Evolutionary conservation across 1,140 invertebrate genomes (phyloP).

Genomic region (Plectus sambesii): DNA sequence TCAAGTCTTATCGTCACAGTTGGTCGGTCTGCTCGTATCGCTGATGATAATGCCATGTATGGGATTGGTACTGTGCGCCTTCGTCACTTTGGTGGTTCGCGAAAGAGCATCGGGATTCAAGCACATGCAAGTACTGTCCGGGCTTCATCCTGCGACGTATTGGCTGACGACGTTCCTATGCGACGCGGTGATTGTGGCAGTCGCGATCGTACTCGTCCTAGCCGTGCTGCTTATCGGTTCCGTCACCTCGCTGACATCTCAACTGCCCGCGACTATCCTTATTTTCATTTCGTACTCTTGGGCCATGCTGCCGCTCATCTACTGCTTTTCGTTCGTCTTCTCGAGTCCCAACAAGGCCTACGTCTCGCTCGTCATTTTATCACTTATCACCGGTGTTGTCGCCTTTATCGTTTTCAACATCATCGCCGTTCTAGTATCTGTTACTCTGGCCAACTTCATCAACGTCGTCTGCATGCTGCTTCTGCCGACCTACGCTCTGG

Average conservation of each 20-base stretch:
- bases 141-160: slow-evolving; percentile 14
- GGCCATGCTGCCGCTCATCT: slow-evolving; percentile 19
- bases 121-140: slow-evolving; percentile 22
- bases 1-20: too few relatives aligned
- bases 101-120: slow-evolving; percentile 18
- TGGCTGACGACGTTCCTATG: slow-evolving; percentile 16
- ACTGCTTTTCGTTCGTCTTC: slow-evolving; percentile 21
- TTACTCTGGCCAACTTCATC: background rate
- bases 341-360: slow-evolving; percentile 15
- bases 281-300: slow-evolving; percentile 24
- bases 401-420: slow-evolving; percentile 14
- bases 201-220: slow-evolving; percentile 10
- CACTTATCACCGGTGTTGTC: slow-evolving; percentile 11
- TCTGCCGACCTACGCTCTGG: slow-evolving; percentile 18
- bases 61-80: slow-evolving; percentile 19
- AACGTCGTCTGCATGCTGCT: slow-evolving; percentile 14
- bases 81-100: slow-evolving; percentile 20
- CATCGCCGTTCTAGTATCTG: slow-evolving; percentile 1
- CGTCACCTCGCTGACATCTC: too few relatives aligned
- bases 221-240: slow-evolving; percentile 11
- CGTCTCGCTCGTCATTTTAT: slow-evolving; percentile 18
- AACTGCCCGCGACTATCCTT: too few relatives aligned
- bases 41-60: slow-evolving; percentile 16
- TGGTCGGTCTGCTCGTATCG: too few relatives aligned
- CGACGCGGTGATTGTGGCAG: slow-evolving; percentile 14